phyloP scores from a whole-genome alignment of 1,140 invertebrate species.

The Colletes latitarsis region DNA sequence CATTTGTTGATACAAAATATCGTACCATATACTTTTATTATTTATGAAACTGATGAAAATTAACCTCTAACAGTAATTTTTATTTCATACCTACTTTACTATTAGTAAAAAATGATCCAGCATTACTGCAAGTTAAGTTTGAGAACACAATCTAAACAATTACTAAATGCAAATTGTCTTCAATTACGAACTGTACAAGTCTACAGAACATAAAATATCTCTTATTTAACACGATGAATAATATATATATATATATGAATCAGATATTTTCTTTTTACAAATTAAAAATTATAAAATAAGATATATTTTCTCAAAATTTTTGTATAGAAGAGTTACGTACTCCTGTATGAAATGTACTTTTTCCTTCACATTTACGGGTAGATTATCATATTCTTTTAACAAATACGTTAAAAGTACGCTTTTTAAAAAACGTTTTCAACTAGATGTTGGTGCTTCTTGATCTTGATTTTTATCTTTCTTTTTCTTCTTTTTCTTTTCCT shows the following conservation, averaged over 20 bases:
- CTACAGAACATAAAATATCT: conserved; percentile 27
- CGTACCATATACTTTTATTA: conserved; percentile 20
- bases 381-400: not conserved
- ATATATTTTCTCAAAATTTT: conserved; percentile 4
- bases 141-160: not conserved
- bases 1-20: conserved; percentile 29
- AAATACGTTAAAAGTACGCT: not conserved
- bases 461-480: conserved; percentile 88
- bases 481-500: conserved; percentile 89
- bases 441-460: conserved; percentile 71
- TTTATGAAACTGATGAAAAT: conserved; percentile 3
- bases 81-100: not conserved
- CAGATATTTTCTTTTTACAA: conserved; percentile 5
- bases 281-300: conserved; percentile 1
- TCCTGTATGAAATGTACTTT: not conserved
- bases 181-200: conserved; percentile 17
- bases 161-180: not conserved
- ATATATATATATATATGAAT: not conserved
- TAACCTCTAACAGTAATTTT: not conserved
- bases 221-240: not conserved
- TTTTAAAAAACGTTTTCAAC: conserved; percentile 29
- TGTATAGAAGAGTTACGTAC: not conserved
- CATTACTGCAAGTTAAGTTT: conserved; percentile 13
- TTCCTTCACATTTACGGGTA: not conserved
- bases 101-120: not conserved